These are phyloP conservation scores for Drosophila serrata DNA, from an alignment of 1,140 invertebrate species.

Conservation along the genomic window DNA sequence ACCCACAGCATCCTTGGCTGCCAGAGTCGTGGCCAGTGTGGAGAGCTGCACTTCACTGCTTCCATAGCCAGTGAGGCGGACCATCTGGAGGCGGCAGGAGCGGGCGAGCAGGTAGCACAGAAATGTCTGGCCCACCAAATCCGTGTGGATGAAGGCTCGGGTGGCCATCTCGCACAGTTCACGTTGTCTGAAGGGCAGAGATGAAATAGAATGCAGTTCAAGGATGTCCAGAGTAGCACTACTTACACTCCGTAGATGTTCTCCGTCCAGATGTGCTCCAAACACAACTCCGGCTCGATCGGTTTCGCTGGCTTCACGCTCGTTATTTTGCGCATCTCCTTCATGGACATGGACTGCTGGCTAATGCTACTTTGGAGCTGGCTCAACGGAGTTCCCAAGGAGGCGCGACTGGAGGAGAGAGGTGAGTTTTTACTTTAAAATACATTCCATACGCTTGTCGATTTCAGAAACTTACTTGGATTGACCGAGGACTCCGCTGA, in stretches of 20 bases:
- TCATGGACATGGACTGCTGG: conserved; percentile 72
- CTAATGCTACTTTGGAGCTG: conserved; percentile 74
- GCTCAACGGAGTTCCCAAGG: conserved; percentile 65
- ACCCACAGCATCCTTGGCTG: conserved; percentile 93
- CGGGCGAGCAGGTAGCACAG: conserved; percentile 92
- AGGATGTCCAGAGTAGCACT: fast-evolving
- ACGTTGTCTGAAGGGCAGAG: conserved; percentile 64
- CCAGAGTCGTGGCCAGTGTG: conserved; percentile 90
- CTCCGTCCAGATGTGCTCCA: conserved; percentile 96
- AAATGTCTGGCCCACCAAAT: conserved; percentile 93
- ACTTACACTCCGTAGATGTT: conserved; percentile 86
- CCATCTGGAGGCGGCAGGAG: conserved; percentile 89
- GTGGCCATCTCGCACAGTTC: conserved; percentile 87
- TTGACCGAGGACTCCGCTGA: conserved; percentile 70
- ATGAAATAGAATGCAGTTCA: background rate
- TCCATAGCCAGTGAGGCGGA: conserved; percentile 91
- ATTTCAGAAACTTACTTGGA: conserved; percentile 51
- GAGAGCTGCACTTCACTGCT: conserved; percentile 88
- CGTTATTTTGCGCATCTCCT: conserved; percentile 77
- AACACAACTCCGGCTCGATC: conserved; percentile 92
- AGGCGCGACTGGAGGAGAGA: conserved; percentile 53
- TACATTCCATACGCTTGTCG: background rate
- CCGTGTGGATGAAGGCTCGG: conserved; percentile 93
- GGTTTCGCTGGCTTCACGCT: conserved; percentile 88
- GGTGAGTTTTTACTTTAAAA: background rate